These are phyloP conservation scores for Epinotia ramella DNA, from an alignment of 2,888 invertebrate species.

Conservation along the genomic window DNA sequence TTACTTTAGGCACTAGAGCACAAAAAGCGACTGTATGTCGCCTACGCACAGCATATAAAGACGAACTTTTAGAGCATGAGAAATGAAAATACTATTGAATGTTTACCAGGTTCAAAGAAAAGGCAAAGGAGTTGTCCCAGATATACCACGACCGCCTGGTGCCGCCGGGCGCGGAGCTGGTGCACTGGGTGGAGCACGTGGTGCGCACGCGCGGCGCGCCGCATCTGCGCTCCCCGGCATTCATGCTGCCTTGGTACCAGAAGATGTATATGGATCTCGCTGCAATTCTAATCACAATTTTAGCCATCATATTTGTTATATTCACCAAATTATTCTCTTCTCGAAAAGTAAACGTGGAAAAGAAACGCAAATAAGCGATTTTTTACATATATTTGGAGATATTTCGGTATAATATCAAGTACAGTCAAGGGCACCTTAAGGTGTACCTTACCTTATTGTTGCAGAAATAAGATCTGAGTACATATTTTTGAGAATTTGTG, in stretches of 20 bases:
- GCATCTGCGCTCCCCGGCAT: slow-evolving; percentile 46
- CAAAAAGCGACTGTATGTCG: too few species aligned
- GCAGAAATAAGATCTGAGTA: too few species aligned
- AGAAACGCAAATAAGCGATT: slow-evolving; percentile 15
- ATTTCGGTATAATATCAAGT: too few species aligned
- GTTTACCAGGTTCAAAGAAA: slow-evolving; percentile 40
- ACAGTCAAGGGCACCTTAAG: too few species aligned
- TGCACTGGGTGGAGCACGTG: slow-evolving; percentile 47
- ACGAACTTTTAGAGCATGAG: too few species aligned
- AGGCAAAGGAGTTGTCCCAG: slow-evolving; percentile 40
- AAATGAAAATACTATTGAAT: not conserved
- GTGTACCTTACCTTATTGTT: too few species aligned
- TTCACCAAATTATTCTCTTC: not conserved
- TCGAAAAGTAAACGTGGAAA: not conserved
- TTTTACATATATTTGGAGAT: not conserved
- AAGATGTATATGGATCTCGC: slow-evolving; percentile 44
- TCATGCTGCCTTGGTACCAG: slow-evolving; percentile 45
- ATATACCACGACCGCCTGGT: slow-evolving; percentile 46
- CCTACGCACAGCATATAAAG: too few species aligned
- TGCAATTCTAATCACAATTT: slow-evolving; percentile 19
- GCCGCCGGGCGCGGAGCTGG: slow-evolving; percentile 42
- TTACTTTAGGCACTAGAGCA: too few species aligned
- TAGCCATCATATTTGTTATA: not conserved
- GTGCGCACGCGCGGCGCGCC: slow-evolving; percentile 44
- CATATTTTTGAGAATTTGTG: too few species aligned